Base-by-base conservation (phyloP, 2,888 invertebrate genomes). In the Pherbina coryleti region DNA sequence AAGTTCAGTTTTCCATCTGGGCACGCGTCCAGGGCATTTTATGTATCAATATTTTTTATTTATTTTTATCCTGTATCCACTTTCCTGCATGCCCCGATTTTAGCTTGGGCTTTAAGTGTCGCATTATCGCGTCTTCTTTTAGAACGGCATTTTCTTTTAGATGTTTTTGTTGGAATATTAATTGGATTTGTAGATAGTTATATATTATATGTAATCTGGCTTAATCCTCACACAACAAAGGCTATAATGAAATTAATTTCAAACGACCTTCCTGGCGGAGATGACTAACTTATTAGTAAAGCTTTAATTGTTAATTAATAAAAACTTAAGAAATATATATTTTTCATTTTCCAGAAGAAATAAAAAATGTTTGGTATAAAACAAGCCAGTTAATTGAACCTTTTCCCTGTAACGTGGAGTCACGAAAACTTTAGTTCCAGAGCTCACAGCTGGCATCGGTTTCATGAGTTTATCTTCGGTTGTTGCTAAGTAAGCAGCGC, bases 1-100 rank as follows among this genome's bases (percentile, higher is more conserved):
- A 95, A 96, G 84, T 98, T 94, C 69, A 92, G 92, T 69, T 99
- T 99, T 88, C 99, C 98, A 14, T 98, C 98, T 0, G 98, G 98
- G 0, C 98, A 99, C 89, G 94, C 97, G 0, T 97, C 98, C 34
- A 91, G 98, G 82, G 93, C 96, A 0, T 92, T 94, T 5, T 92
- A 95, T 87, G 91, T 98, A 28, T 91, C 94, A 4, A 93, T 93
- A 78, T 95, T 96, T 86, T 94, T 97, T 81, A 91, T 92, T 5
- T 90, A 91, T 79, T 84, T 95, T 28, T 92, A 92, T 88, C 93
- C 94, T 0, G 83, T 95, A 2, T 90, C 93, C 1, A 84, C 92
- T 7, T 83, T 94, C 73, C 92, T 92, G 81, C 90, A 92, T 80
- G 92, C 93, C 28, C 92, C 94, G 0, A 84, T 97, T 14, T 83